These are phyloP conservation scores for Heliothis subflexa DNA, from an alignment of 1,140 invertebrate genomes.

Conservation along the genomic window DNA sequence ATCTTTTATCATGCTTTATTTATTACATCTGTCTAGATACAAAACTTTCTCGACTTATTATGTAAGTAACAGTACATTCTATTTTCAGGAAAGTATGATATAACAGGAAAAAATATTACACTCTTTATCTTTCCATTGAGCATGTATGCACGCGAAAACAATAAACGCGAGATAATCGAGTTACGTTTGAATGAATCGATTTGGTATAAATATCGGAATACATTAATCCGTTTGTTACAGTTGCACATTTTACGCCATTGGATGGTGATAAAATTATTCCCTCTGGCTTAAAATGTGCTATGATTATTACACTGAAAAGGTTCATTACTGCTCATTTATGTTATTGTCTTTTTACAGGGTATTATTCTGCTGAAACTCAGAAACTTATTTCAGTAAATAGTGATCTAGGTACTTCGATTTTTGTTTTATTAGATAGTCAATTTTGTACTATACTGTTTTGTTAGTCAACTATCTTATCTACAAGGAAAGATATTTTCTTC, in stretches of 20 bases:
- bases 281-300: conserved; percentile 5
- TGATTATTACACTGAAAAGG: conserved; percentile 9
- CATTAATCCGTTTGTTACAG: conserved; percentile 36
- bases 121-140: conserved; percentile 1
- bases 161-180: conserved; percentile 33
- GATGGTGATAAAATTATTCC: conserved; percentile 33
- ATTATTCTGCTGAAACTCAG: neutral
- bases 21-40: too few species aligned
- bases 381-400: too few species aligned
- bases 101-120: conserved; percentile 4
- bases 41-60: too few species aligned
- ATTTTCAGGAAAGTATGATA: neutral
- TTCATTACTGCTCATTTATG: conserved; percentile 22
- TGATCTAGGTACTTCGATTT: too few species aligned
- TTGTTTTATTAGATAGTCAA: too few species aligned
- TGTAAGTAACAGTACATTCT: neutral
- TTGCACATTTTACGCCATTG: conserved; percentile 19
- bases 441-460: too few species aligned
- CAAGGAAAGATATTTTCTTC: too few species aligned
- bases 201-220: conserved; percentile 37
- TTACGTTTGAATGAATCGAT: conserved; percentile 34
- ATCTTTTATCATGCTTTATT: too few species aligned
- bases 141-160: conserved; percentile 17
- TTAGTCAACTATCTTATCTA: too few species aligned
- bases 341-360: neutral